Percentiles rank a stretch among this genome's conserved stretches.
Evolutionary conservation across 2,888 invertebrate genomes (phyloP).

Genomic region (Phyllotreta striolata): DNA sequence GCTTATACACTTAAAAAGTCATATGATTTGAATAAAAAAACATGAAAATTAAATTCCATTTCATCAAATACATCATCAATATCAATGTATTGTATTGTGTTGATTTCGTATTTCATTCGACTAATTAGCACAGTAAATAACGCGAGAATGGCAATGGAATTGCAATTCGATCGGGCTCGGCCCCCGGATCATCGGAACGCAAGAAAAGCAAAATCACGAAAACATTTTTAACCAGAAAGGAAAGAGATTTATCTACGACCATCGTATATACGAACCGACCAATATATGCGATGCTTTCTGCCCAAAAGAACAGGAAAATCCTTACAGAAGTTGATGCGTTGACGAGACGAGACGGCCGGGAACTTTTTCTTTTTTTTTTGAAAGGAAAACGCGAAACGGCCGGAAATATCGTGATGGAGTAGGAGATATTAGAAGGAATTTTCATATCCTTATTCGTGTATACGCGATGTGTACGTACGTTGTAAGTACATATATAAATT

Average conservation of each 20-base stretch:
- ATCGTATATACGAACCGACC: slow-evolving; percentile 13
- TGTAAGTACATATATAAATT: no score
- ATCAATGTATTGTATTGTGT: no score
- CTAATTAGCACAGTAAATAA: no score
- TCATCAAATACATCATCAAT: no score
- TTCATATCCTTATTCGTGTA: neutral
- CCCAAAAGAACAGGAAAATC: slow-evolving; percentile 19
- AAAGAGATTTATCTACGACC: slow-evolving; percentile 22
- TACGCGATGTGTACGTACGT: neutral
- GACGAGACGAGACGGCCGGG: slow-evolving; percentile 16
- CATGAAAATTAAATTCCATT: no score
- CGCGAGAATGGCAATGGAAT: no score
- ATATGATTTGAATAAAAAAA: no score
- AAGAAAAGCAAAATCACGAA: slow-evolving; percentile 24
- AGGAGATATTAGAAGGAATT: slow-evolving; percentile 1
- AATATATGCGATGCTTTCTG: slow-evolving; percentile 22
- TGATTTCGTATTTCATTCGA: no score
- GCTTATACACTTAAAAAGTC: no score
- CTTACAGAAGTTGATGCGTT: slow-evolving; percentile 19
- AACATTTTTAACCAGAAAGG: slow-evolving; percentile 24
- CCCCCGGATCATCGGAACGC: slow-evolving; percentile 7
- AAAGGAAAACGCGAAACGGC: slow-evolving; percentile 10
- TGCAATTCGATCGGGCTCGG: no score
- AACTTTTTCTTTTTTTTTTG: slow-evolving; percentile 9
- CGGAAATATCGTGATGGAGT: slow-evolving; percentile 12